Percentiles rank a stretch among this genome's conserved stretches.
Conservation (phyloP, 2,888 invertebrate species). For the Poecilobothrus nobilitatus region DNA sequence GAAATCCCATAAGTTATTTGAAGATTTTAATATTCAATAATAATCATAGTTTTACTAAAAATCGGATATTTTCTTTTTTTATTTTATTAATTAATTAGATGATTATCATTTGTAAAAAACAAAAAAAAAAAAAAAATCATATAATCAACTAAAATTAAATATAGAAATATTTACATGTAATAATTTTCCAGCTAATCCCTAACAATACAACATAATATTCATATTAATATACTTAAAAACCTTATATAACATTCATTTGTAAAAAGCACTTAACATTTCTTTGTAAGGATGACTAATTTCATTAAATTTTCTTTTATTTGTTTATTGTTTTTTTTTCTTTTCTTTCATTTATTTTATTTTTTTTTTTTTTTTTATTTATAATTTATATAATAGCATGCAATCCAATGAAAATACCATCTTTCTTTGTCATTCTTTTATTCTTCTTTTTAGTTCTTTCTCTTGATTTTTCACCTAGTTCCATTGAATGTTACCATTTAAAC, state of each 20-base stretch:
- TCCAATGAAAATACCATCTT: not conserved
- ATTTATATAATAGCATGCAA: not conserved
- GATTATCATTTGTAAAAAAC: too few relatives aligned
- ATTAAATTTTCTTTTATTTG: not conserved
- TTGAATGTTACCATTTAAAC: not conserved
- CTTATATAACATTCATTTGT: not conserved
- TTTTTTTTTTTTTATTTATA: not conserved
- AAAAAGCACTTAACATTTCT: not conserved
- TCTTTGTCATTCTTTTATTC: not conserved
- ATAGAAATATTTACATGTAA: too few relatives aligned
- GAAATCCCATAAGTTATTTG: too few relatives aligned
- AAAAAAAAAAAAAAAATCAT: too few relatives aligned
- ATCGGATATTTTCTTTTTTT: too few relatives aligned
- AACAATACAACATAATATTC: not conserved
- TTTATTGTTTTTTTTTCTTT: not conserved
- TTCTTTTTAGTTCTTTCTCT: not conserved
- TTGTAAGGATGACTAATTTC: not conserved
- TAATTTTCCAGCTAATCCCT: too few relatives aligned
- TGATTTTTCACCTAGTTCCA: not conserved
- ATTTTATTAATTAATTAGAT: too few relatives aligned
- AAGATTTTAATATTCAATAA: too few relatives aligned
- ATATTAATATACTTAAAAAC: not conserved
- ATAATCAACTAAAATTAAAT: too few relatives aligned
- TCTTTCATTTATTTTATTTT: not conserved
- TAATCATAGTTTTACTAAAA: too few relatives aligned